These are phyloP conservation scores for Steinernema khuongi DNA, from an alignment of 1,140 invertebrate genomes.

Conservation along the genomic window DNA sequence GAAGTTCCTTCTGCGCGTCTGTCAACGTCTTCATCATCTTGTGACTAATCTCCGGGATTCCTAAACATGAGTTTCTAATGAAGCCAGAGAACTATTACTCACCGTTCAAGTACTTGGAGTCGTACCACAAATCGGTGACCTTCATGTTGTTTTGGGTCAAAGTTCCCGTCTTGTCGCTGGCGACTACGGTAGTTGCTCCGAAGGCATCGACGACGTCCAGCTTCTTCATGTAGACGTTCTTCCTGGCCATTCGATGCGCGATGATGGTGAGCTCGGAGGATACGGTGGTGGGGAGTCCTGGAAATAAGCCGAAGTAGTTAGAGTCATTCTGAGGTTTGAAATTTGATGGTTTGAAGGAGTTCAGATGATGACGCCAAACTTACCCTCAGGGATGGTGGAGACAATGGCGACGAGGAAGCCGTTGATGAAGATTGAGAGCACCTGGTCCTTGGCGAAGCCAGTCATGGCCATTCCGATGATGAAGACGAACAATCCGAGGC, in stretches of 20 bases:
- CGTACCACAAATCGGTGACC: constrained; percentile 63
- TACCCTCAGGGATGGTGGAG: constrained; percentile 36
- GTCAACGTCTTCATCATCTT: constrained; percentile 40
- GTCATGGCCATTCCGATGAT: constrained; percentile 25
- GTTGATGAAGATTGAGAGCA: constrained; percentile 30
- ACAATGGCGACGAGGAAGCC: constrained; percentile 37
- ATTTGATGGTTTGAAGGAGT: too few species aligned
- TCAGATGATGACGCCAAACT: too few species aligned
- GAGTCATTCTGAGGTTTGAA: neutral
- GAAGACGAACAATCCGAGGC: constrained; percentile 31
- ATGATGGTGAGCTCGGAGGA: constrained; percentile 63
- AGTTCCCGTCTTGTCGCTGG: constrained; percentile 98
- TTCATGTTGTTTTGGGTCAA: constrained; percentile 99
- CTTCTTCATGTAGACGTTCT: constrained; percentile 62
- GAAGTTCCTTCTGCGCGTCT: constrained; percentile 23
- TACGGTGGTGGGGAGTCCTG: constrained; percentile 62
- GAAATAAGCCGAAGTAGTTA: neutral
- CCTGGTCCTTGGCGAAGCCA: constrained; percentile 17
- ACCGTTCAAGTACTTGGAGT: constrained; percentile 48
- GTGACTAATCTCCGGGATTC: constrained; percentile 40
- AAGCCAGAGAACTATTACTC: neutral
- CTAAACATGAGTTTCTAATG: constrained; percentile 21
- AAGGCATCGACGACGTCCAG: constrained; percentile 62
- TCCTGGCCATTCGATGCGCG: constrained; percentile 62
- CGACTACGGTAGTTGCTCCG: constrained; percentile 64